Evolutionary conservation across 92 coral and sea anemone genomes (phyloP).

Genomic region (Phenganax subtilis): DNA sequence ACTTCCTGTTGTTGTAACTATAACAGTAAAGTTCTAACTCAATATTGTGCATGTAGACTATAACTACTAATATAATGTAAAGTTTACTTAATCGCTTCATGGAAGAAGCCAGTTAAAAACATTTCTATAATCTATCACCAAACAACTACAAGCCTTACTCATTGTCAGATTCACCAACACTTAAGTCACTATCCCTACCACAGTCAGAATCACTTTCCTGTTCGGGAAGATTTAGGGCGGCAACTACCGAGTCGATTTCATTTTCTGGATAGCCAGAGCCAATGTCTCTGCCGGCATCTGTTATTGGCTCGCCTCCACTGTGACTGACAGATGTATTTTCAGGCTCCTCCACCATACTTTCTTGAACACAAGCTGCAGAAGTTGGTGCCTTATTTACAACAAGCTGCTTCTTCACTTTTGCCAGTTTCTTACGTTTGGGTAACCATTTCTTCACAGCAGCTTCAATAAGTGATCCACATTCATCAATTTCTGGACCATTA

Average conservation of each 20-base stretch:
- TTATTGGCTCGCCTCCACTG: neutral
- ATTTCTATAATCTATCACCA: no score
- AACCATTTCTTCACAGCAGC: constrained; percentile 11
- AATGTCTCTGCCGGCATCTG: neutral
- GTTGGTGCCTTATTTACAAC: neutral
- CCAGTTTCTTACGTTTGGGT: constrained; percentile 9
- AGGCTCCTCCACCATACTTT: neutral
- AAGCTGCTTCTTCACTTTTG: neutral
- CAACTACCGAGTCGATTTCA: constrained; percentile 3
- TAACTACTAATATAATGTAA: no score
- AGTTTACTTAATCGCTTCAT: no score
- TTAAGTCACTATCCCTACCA: neutral
- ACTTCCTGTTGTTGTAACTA: no score
- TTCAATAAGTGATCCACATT: neutral
- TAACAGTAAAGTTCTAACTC: no score
- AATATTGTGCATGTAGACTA: no score
- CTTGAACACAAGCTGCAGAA: constrained; percentile 1
- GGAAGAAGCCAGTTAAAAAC: no score
- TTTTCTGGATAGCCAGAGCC: neutral
- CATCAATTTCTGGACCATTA: constrained; percentile 19
- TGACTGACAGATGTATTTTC: neutral
- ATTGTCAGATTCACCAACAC: constrained; percentile 4
- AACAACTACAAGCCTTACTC: neutral
- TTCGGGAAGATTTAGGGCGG: neutral
- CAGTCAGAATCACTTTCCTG: neutral